Conservation (phyloP, 1,140 invertebrate species). For the Pogonognathellus flavescens region DNA sequence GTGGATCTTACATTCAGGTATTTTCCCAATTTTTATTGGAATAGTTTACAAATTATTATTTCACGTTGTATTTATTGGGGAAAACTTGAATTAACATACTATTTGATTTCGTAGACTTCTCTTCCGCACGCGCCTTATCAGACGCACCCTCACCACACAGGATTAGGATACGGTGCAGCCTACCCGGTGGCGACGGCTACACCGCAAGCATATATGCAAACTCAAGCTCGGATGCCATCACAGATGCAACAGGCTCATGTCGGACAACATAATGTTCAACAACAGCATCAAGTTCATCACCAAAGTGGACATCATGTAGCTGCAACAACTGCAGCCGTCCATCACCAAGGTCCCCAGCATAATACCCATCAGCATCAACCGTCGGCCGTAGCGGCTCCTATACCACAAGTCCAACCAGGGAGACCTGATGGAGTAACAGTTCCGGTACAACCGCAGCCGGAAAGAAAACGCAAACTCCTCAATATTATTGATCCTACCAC, state of each 20-base stretch:
- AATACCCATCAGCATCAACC: constrained; percentile 25
- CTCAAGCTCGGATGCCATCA: constrained; percentile 5
- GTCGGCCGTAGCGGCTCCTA: constrained; percentile 14
- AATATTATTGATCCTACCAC: constrained; percentile 58
- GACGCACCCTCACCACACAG: constrained; percentile 21
- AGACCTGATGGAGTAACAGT: constrained; percentile 2
- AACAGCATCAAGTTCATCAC: constrained; percentile 41
- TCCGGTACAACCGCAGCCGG: neutral
- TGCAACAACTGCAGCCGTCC: constrained; percentile 30
- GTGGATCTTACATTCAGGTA: neutral
- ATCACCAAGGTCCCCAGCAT: constrained; percentile 44
- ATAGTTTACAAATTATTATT: no score
- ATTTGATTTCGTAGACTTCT: neutral
- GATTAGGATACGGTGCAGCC: neutral
- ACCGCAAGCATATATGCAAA: constrained; percentile 7
- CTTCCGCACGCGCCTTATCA: constrained; percentile 18
- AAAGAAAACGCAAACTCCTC: constrained; percentile 54
- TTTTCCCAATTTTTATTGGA: neutral
- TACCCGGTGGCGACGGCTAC: neutral
- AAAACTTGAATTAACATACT: neutral
- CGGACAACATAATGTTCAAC: neutral
- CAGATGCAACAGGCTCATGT: constrained; percentile 32
- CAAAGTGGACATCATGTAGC: constrained; percentile 24
- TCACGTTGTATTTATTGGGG: no score
- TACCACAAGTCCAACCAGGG: neutral